phyloP scores from a whole-genome alignment of 2,888 invertebrate species.

The Sepioteuthis lessoniana region DNA sequence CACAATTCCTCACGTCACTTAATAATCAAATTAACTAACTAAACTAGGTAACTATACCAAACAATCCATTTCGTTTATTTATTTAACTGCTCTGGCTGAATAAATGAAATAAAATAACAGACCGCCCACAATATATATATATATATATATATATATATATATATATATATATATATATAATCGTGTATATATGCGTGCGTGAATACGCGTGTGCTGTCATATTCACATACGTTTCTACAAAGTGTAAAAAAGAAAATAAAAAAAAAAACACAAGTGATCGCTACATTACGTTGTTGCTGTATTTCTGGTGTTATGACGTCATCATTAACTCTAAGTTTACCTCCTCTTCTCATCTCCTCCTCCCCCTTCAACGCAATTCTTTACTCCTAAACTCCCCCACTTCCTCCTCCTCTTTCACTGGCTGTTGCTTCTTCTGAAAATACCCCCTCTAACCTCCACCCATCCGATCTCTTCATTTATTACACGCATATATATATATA shows the following conservation, averaged over 20 bases:
- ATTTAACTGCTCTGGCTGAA: too few relatives aligned
- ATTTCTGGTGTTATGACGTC: slow-evolving; percentile 21
- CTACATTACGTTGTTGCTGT: neutral
- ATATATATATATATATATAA: too few relatives aligned
- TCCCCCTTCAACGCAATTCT: neutral
- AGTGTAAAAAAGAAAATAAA: neutral
- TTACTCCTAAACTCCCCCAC: neutral
- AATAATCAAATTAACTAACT: too few relatives aligned
- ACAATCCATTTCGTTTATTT: too few relatives aligned
- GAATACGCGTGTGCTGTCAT: neutral
- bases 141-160: too few relatives aligned
- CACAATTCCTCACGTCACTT: too few relatives aligned
- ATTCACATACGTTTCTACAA: neutral
- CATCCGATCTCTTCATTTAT: neutral
- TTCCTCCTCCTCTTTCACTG: neutral
- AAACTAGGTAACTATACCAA: too few relatives aligned
- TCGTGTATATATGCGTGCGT: too few relatives aligned
- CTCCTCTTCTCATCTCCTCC: neutral
- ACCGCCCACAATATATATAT: too few relatives aligned
- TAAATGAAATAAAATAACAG: too few relatives aligned
- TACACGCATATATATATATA: too few relatives aligned
- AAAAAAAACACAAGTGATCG: neutral
- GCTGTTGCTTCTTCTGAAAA: neutral
- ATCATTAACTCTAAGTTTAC: slow-evolving; percentile 15
- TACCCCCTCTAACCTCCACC: neutral